These are phyloP conservation scores for Phenganax stokvisi DNA, from an alignment of 92 coral and sea anemone species.

Conservation along the genomic window DNA sequence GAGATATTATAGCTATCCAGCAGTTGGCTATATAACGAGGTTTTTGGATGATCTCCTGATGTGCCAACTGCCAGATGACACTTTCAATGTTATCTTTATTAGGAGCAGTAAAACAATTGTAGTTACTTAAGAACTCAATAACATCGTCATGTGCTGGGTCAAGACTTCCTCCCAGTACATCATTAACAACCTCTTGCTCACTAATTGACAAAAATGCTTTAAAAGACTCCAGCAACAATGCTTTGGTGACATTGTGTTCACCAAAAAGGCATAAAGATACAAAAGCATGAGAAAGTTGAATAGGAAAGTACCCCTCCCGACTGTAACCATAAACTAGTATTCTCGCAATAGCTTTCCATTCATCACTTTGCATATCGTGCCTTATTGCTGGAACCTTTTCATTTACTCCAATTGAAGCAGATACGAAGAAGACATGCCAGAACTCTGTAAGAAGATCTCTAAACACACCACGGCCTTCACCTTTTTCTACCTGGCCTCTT, in stretches of 20 bases:
- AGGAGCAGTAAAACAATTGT: slow-evolving; percentile 35
- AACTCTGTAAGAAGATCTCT: neutral
- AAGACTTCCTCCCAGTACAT: neutral
- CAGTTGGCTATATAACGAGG: slow-evolving; percentile 40
- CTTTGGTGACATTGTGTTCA: neutral
- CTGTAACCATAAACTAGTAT: neutral
- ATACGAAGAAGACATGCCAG: neutral
- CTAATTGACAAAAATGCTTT: slow-evolving; percentile 7
- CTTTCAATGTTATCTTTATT: slow-evolving; percentile 41
- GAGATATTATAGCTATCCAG: slow-evolving; percentile 15
- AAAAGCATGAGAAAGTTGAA: neutral
- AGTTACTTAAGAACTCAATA: slow-evolving; percentile 31
- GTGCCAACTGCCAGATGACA: slow-evolving; percentile 44
- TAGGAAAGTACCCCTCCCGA: slow-evolving; percentile 4
- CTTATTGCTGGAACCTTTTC: neutral
- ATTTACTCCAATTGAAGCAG: neutral
- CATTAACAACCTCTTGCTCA: slow-evolving; percentile 1
- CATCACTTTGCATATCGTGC: neutral
- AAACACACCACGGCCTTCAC: slow-evolving; percentile 4
- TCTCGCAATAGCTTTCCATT: neutral
- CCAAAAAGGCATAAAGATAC: slow-evolving; percentile 4
- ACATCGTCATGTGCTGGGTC: neutral
- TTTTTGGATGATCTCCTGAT: slow-evolving; percentile 56
- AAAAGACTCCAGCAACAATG: neutral
- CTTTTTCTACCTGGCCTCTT: neutral